Evolutionary conservation across 2,113 vertebrate genomes (phyloP).

Genomic region (Poecile atricapillus): DNA sequence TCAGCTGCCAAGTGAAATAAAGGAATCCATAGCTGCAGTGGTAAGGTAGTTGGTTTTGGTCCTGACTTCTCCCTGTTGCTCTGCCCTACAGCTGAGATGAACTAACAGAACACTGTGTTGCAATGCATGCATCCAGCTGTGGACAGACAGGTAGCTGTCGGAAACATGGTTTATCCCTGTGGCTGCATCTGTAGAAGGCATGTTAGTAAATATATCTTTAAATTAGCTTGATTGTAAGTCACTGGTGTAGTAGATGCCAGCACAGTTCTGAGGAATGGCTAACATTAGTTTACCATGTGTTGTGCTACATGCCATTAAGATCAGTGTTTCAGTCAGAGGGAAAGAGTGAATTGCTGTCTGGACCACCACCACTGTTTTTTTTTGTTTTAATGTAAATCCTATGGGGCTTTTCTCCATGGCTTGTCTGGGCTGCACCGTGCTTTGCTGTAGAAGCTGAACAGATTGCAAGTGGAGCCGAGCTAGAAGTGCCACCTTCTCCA

Average conservation of each 20-base stretch:
- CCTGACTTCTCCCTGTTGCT: neutral
- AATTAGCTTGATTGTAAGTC: neutral
- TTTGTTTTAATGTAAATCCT: neutral
- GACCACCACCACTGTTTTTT: neutral
- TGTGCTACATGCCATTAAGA: neutral
- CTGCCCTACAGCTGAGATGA: neutral
- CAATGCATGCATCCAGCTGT: neutral
- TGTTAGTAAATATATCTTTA: neutral
- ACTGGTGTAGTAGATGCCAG: neutral
- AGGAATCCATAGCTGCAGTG: neutral
- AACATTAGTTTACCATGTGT: neutral
- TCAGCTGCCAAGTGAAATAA: neutral
- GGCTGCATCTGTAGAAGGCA: neutral
- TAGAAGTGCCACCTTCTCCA: neutral
- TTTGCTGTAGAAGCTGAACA: neutral
- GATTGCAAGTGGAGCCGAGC: neutral
- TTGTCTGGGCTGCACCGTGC: neutral
- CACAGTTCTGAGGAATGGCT: neutral
- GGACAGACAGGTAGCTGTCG: neutral
- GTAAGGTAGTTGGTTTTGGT: neutral
- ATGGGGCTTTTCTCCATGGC: rapidly evolving
- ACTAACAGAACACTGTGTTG: rapidly evolving
- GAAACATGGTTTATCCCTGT: neutral
- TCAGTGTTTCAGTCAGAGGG: neutral
- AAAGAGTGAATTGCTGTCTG: neutral